These are phyloP conservation scores for Zaprionus davidi DNA, from an alignment of 1,140 invertebrate species.

Conservation along the genomic window DNA sequence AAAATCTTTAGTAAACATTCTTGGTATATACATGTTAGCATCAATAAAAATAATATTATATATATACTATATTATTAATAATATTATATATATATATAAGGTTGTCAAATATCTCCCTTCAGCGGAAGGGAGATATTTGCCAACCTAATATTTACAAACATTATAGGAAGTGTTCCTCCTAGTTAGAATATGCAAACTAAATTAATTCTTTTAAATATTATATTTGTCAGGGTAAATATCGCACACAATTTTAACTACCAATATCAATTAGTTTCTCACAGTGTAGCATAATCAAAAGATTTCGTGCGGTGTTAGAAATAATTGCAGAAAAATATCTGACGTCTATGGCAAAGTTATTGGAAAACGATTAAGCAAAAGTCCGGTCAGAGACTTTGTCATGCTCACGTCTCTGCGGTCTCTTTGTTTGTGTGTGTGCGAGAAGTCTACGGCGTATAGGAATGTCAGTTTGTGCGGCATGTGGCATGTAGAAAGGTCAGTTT, in stretches of 20 bases:
- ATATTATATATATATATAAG: too few relatives aligned
- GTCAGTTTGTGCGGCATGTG: conserved; percentile 19
- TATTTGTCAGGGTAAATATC: too few relatives aligned
- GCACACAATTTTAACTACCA: neutral
- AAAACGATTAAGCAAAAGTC: conserved; percentile 66
- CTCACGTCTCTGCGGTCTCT: conserved; percentile 20
- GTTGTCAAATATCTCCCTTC: too few relatives aligned
- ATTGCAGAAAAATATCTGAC: conserved; percentile 41
- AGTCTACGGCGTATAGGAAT: conserved; percentile 16
- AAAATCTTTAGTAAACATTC: too few relatives aligned
- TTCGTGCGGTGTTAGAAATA: conserved; percentile 20
- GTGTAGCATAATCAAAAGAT: conserved; percentile 23
- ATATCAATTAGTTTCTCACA: neutral
- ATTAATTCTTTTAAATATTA: too few relatives aligned
- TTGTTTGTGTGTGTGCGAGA: conserved; percentile 2
- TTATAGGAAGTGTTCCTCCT: too few relatives aligned
- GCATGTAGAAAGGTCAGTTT: conserved; percentile 73
- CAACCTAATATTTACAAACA: too few relatives aligned
- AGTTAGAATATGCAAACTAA: too few relatives aligned
- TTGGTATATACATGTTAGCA: too few relatives aligned
- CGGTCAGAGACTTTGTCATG: conserved; percentile 41
- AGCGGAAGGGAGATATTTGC: too few relatives aligned
- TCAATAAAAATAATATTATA: too few relatives aligned
- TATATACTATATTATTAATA: too few relatives aligned
- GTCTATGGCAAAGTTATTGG: conserved; percentile 56